These are phyloP conservation scores for Epicauta chinensis DNA, from an alignment of 1,140 invertebrate genomes.

Conservation along the genomic window DNA sequence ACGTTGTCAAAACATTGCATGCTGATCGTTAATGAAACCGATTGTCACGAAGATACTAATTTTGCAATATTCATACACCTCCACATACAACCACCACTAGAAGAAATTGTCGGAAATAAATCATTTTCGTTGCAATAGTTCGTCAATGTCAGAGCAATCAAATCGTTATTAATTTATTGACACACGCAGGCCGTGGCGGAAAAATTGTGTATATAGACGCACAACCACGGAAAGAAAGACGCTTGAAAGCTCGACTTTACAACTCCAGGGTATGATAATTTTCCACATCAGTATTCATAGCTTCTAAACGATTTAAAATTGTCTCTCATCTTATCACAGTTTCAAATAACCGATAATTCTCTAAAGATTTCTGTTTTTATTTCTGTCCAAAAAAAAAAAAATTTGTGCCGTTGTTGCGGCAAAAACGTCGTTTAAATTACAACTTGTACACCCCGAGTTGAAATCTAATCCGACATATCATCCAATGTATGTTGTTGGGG, in stretches of 20 bases:
- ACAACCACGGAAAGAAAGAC: not conserved
- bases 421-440: too few species aligned
- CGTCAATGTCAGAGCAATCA: not conserved
- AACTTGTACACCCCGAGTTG: too few species aligned
- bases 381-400: too few species aligned
- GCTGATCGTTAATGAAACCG: not conserved
- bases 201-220: not conserved
- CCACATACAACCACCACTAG: conserved; percentile 1
- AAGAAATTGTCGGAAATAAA: not conserved
- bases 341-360: too few species aligned
- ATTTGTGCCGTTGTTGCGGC: too few species aligned
- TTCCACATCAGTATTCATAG: conserved; percentile 20
- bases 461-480: too few species aligned
- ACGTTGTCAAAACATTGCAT: not conserved
- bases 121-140: not conserved
- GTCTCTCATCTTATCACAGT: not conserved
- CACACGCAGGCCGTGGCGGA: not conserved
- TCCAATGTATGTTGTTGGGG: too few species aligned
- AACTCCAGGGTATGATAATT: conserved; percentile 18
- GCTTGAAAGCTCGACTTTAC: not conserved
- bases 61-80: conserved; percentile 11
- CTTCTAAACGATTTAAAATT: conserved; percentile 8
- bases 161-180: not conserved
- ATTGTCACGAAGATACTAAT: conserved; percentile 7
- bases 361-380: too few species aligned